Base-by-base conservation (phyloP, 2,797 vertebrate species). In the Gymnopithys bicolor region DNA sequence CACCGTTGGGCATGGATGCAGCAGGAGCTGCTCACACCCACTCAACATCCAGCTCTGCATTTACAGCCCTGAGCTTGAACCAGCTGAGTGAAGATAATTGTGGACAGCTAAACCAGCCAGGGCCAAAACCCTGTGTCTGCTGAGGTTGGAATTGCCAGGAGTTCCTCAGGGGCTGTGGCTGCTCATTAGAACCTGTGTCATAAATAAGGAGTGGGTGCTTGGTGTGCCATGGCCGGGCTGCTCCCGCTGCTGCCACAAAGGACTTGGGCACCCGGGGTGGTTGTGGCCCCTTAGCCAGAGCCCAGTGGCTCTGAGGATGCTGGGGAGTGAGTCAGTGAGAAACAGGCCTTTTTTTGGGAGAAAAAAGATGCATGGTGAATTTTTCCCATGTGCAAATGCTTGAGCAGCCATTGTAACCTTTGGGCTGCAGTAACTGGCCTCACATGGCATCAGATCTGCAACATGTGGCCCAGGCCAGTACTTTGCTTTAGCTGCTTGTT, bases 361-460 rank as follows among this genome's bases (percentile, higher is more conserved):
- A 3, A 5, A 19, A n/a, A 19, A 5, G 13, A 8, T 1, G 45
- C n/a, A 41, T 39, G 1, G 0, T 13, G 18, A 11, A 1, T 58
- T 76, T 87, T 75, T 5, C 28, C 83, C 89, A 25, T 18, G 56
- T 88, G 95, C 90, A 96, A 97, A 88, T 86, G 93, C 32, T 95
- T 92, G 93, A 88, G 80, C 55, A 93, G 95, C 92, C 75, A 6
- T 74, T 23, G 58, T 80, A 85, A 81, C 76, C 79, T 92, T 60
- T 81, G 89, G 94, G 89, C 89, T 84, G 91, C 89, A 82, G 33
- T 96, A 88, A 97, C 81, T 88, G 94, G 93, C 94, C 80, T 64
- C 89, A 74, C n/a, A 76, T 88, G 94, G 79, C 88, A 64, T 88
- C 91, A 76, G 73, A 70, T 67, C 84, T 30, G 71, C 63, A 87